Evolutionary conservation across 2,797 vertebrate genomes (phyloP).

Genomic region (Onychomys leucogaster): DNA sequence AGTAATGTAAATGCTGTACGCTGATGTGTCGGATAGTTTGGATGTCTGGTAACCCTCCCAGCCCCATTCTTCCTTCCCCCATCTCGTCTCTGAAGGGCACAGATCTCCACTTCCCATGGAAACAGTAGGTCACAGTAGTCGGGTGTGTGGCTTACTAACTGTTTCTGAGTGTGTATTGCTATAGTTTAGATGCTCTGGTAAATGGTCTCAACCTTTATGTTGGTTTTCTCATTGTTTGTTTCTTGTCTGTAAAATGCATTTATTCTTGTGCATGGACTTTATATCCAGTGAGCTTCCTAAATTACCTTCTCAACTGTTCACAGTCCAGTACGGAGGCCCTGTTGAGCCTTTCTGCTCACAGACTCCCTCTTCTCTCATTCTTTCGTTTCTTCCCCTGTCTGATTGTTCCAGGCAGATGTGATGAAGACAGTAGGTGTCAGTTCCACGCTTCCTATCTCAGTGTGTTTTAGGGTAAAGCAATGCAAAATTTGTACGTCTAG

Average conservation of each 20-base stretch:
- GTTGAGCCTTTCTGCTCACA: not conserved
- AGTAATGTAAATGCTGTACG: not conserved
- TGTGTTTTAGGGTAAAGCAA: not conserved
- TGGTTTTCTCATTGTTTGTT: constrained; percentile 3
- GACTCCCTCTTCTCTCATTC: not conserved
- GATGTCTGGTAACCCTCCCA: not conserved
- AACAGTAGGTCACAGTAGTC: not conserved
- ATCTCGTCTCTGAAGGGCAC: not conserved
- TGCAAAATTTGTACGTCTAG: not conserved
- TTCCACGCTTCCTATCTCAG: not conserved
- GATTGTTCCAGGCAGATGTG: not conserved
- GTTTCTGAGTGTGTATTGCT: not conserved
- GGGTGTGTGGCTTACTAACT: not conserved
- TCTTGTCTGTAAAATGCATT: not conserved
- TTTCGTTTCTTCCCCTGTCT: not conserved
- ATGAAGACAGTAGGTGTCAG: not conserved
- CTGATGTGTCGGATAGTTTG: not conserved
- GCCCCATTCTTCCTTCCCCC: not conserved
- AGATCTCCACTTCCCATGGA: not conserved
- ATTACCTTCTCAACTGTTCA: not conserved
- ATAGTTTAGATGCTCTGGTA: constrained; percentile 10
- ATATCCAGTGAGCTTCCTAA: not conserved
- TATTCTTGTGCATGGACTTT: not conserved
- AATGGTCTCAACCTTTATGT: not conserved
- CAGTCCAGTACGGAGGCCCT: not conserved